A percentile compares a stretch with the other conserved stretches of the same genome.
These are phyloP conservation scores for Synergus gifuensis DNA, from an alignment of 2,888 invertebrate genomes.

Conservation along the genomic window DNA sequence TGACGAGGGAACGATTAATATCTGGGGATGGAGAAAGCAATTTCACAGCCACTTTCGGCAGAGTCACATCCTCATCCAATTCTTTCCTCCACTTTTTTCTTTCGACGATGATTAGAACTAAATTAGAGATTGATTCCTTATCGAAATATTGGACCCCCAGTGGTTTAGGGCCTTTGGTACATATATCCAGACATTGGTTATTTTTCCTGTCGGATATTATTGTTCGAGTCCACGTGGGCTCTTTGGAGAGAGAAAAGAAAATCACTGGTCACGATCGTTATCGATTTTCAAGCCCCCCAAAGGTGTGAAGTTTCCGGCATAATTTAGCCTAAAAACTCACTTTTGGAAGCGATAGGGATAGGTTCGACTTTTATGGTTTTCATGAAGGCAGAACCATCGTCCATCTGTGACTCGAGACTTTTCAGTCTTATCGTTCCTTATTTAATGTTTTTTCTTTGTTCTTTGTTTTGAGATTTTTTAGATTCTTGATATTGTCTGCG, in stretches of 20 bases:
- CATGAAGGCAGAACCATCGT: not conserved
- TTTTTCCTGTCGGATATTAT: slow-evolving; percentile 6
- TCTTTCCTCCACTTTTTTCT: not conserved
- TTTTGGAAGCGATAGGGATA: not conserved
- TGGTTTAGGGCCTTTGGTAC: not conserved
- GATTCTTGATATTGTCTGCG: too few relatives aligned
- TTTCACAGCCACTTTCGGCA: slow-evolving; percentile 5
- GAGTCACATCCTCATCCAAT: not conserved
- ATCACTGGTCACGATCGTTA: slow-evolving; percentile 11
- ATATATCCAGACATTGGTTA: not conserved
- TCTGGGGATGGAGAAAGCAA: not conserved
- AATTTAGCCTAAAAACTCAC: not conserved
- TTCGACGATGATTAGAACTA: slow-evolving; percentile 5
- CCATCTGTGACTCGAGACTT: too few relatives aligned
- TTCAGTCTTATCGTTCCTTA: too few relatives aligned
- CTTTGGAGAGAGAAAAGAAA: not conserved
- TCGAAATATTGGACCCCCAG: slow-evolving; percentile 18
- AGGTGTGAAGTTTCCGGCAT: slow-evolving; percentile 3
- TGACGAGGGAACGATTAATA: slow-evolving; percentile 21
- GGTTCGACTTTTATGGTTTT: slow-evolving; percentile 3
- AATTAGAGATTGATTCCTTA: slow-evolving; percentile 33
- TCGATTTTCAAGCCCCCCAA: not conserved
- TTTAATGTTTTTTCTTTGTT: too few relatives aligned
- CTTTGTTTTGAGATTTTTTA: too few relatives aligned
- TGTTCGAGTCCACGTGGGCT: not conserved